Evolutionary conservation across 2,797 vertebrate genomes (phyloP).

Genomic region (Percopsis omiscomaycus): DNA sequence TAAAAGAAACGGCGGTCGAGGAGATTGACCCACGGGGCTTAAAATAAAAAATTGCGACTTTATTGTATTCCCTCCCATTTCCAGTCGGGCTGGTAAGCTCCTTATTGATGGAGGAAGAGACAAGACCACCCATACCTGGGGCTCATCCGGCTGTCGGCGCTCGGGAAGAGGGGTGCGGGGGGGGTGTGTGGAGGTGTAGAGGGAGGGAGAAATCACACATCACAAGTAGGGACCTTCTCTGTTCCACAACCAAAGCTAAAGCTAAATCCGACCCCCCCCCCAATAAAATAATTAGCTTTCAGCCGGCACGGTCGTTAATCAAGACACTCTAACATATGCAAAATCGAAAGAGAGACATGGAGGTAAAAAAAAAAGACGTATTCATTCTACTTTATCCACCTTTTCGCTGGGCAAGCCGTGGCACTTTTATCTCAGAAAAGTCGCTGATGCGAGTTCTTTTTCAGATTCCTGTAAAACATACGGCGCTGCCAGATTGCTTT

Average conservation of each 20-base stretch:
- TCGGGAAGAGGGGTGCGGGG: slow-evolving; percentile 48
- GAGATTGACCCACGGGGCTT: slow-evolving; percentile 81
- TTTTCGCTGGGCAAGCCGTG: slow-evolving; percentile 64
- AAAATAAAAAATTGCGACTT: slow-evolving; percentile 79
- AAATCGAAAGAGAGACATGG: slow-evolving; percentile 50
- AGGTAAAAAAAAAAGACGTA: slow-evolving; percentile 45
- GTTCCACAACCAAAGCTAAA: slow-evolving; percentile 75
- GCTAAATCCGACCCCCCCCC: slow-evolving; percentile 78
- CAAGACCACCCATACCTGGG: slow-evolving; percentile 83
- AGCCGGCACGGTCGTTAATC: slow-evolving; percentile 77
- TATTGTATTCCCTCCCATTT: slow-evolving; percentile 82
- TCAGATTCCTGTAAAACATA: slow-evolving; percentile 74
- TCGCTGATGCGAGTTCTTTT: slow-evolving; percentile 74
- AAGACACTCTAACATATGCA: slow-evolving; percentile 78
- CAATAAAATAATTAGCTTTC: slow-evolving; percentile 86
- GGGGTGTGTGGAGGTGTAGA: slow-evolving; percentile 20
- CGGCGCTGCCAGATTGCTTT: slow-evolving; percentile 73
- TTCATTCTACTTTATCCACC: slow-evolving; percentile 67
- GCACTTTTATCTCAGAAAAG: slow-evolving; percentile 78
- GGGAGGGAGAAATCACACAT: slow-evolving; percentile 70
- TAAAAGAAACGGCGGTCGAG: slow-evolving; percentile 66
- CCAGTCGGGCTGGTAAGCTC: slow-evolving; percentile 78
- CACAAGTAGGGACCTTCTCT: slow-evolving; percentile 62
- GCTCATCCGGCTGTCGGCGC: slow-evolving; percentile 76
- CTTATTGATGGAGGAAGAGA: slow-evolving; percentile 82